Percentiles rank a stretch among this genome's conserved stretches.
These are phyloP conservation scores for Apodemus sylvaticus DNA, from an alignment of 2,113 vertebrate species.

Conservation along the genomic window DNA sequence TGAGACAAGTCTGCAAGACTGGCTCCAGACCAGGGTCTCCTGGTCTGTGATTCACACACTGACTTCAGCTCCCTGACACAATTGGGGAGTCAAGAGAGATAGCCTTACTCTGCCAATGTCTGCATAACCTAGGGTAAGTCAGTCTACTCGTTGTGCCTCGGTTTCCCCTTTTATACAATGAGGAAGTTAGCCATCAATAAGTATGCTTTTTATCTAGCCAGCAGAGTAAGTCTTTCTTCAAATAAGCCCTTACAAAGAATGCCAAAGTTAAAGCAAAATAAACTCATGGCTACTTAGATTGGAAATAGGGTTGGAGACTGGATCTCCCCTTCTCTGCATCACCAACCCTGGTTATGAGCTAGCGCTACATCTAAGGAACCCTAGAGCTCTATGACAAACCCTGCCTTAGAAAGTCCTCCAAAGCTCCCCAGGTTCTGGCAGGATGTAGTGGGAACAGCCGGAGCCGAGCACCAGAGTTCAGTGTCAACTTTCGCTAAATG, in stretches of 20 bases:
- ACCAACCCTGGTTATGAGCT: neutral
- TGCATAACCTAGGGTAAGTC: neutral
- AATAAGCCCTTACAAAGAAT: conserved; percentile 28
- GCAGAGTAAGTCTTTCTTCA: neutral
- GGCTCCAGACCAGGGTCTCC: neutral
- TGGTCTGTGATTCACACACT: neutral
- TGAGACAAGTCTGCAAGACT: neutral
- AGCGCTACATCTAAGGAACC: neutral
- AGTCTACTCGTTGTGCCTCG: neutral
- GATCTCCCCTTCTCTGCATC: neutral
- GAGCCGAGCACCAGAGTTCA: neutral
- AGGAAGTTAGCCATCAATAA: neutral
- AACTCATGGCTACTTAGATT: neutral
- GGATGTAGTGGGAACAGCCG: neutral
- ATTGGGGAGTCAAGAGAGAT: neutral
- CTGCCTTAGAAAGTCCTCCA: neutral
- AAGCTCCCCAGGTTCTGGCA: neutral
- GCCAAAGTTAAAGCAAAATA: conserved; percentile 32
- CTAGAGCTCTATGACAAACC: neutral
- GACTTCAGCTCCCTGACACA: neutral
- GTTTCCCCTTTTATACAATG: conserved; percentile 12
- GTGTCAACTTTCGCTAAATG: neutral
- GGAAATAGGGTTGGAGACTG: neutral
- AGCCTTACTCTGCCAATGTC: neutral
- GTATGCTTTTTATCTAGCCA: conserved; percentile 17